Percentiles rank a stretch among this genome's conserved stretches.
Conservation (phyloP, 30 jellyfish, hydroid and myxozoan species). For the Catostylus mosaicus region DNA sequence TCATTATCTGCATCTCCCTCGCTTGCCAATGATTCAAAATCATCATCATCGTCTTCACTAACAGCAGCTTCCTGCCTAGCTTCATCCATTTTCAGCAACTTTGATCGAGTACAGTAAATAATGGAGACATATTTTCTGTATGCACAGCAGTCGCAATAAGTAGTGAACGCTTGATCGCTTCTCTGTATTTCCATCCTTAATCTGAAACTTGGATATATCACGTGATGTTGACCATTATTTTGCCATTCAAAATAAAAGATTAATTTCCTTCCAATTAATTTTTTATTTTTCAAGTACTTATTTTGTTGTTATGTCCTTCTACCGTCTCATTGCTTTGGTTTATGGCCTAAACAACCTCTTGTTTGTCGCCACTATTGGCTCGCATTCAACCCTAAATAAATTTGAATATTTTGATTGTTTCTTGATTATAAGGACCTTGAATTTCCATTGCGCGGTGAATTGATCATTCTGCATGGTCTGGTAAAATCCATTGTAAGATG, state of each 20-base stretch:
- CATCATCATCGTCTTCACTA: conserved; percentile 10
- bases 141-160: neutral
- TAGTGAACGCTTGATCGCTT: conserved; percentile 31
- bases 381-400: neutral
- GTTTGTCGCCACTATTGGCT: no score
- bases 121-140: conserved; percentile 25
- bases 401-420: neutral
- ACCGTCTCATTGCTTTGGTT: neutral
- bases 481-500: neutral
- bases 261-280: neutral
- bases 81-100: conserved; percentile 3
- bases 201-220: conserved; percentile 1
- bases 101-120: conserved; percentile 12
- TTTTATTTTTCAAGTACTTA: neutral
- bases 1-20: conserved; percentile 24
- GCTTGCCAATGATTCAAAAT: conserved; percentile 9
- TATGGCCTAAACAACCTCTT: neutral
- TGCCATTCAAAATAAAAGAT: neutral
- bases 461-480: conserved; percentile 1
- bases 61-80: neutral
- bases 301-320: no score
- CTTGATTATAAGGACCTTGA: neutral
- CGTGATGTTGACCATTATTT: conserved; percentile 26
- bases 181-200: neutral
- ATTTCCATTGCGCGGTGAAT: neutral